Evolutionary conservation across 1,140 invertebrate genomes (phyloP), one percentile per base, ranked within the genome.

Genomic region (Bombus ignitus): DNA sequence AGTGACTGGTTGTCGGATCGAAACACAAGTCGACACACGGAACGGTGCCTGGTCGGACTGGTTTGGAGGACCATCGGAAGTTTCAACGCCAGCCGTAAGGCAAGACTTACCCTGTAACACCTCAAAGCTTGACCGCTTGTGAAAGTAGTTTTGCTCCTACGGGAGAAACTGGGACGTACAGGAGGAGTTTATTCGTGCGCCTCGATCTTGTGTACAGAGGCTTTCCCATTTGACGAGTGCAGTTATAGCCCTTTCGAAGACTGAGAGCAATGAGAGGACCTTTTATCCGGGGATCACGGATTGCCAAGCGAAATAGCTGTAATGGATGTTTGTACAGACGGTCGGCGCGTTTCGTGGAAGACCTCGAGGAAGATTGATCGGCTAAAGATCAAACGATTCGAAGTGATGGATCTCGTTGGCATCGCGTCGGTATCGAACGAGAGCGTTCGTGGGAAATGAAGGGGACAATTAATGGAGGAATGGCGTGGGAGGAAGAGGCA

Each of bases 21-120:
- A 8, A 53, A 2, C 18, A 53, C 47, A 0, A 39, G 59, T 57
- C 53, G 35, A 72, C 37, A 37, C 22, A 70, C 32, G 57, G 47
- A 65, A 9, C 57, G 65, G 32, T 66, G 44, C n/a, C 15, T 44
- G 39, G 57, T 44, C 32, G 28, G 73, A 42, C 44, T 32, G 47
- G 13, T 66, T 44, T 47, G 18, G 65, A 70, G 84, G 39, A 77
- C 47, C 18, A 53, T 85, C 79, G 83, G 74, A 89, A 89, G 87
- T 89, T 89, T 86, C 75, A 62, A 28, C 44, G 32, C 37, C 72
- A 68, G 62, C 13, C 53, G 44, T 47, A 62, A 62, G 78, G 72
- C 77, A 79, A 68, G 75, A 80, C 87, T 83, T 79, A 42, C 74
- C n/a, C 80, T 80, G 74, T 59, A 72, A 89, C 88, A 86, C 80